phyloP scores from a whole-genome alignment of 2,113 vertebrate species.

The Lethenteron reissneri region DNA sequence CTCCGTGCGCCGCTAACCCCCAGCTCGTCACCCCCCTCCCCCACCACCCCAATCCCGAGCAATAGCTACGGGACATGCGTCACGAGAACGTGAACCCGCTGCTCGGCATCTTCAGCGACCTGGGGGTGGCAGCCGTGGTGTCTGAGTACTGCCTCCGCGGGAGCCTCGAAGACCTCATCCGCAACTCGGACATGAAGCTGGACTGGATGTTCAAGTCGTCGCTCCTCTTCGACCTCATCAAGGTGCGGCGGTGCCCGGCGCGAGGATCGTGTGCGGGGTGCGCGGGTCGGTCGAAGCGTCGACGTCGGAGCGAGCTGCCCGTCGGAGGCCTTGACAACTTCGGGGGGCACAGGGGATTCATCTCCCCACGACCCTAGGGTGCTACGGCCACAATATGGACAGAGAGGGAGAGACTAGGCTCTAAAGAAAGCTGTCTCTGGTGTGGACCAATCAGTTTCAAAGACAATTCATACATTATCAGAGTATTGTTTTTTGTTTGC shows the following conservation, averaged over 20 bases:
- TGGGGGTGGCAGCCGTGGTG: conserved; percentile 39
- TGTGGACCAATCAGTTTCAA: too few species aligned
- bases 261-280: neutral
- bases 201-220: conserved; percentile 98
- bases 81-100: conserved; percentile 73
- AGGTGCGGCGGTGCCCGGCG: conserved; percentile 23
- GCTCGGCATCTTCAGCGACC: conserved; percentile 56
- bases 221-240: conserved; percentile 59
- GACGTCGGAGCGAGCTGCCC: too few species aligned
- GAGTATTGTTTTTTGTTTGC: too few species aligned
- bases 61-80: conserved; percentile 52
- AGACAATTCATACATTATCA: too few species aligned
- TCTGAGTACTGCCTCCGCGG: conserved; percentile 61
- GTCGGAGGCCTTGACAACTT: too few species aligned
- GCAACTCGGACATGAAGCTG: conserved; percentile 57
- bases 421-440: too few species aligned
- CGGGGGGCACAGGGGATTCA: too few species aligned
- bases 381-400: too few species aligned
- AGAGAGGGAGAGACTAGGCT: too few species aligned
- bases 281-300: too few species aligned
- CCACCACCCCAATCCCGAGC: too few species aligned
- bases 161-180: conserved; percentile 55
- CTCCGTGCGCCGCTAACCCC: neutral
- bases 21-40: neutral
- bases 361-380: too few species aligned